phyloP scores from a whole-genome alignment of 2,113 vertebrate species.

The Mormyrus iriodes region DNA sequence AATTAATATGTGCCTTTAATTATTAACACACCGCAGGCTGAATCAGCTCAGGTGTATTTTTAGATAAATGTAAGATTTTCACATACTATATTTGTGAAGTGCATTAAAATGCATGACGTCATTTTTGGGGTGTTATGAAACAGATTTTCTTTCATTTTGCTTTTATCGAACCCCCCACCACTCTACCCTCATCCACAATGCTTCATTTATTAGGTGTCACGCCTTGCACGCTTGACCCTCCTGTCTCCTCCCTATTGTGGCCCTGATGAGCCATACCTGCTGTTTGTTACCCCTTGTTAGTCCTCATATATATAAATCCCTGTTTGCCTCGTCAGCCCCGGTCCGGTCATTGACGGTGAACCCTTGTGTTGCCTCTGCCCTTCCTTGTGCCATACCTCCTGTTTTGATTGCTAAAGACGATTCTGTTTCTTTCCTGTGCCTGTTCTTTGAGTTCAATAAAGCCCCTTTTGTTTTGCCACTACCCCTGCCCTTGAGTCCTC shows the following conservation, averaged over 20 bases:
- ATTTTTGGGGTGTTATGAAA: neutral
- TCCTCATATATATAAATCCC: neutral
- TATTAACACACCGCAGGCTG: neutral
- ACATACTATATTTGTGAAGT: neutral
- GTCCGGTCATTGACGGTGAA: neutral
- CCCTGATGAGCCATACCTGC: neutral
- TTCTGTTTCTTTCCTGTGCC: neutral
- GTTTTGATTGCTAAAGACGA: too few relatives aligned
- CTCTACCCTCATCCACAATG: neutral
- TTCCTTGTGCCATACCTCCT: neutral
- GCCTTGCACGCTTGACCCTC: neutral
- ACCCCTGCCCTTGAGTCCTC: too few relatives aligned
- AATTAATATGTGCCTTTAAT: neutral
- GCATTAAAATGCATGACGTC: neutral
- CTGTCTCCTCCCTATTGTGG: neutral
- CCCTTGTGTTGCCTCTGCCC: neutral
- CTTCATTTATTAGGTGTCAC: neutral
- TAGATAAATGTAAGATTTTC: neutral
- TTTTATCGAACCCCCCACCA: neutral
- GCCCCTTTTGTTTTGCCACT: too few relatives aligned
- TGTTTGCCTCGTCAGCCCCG: too few relatives aligned
- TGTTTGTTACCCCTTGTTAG: neutral
- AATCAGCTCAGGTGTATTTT: neutral
- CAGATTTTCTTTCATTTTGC: neutral
- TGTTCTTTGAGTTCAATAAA: too few relatives aligned